phyloP scores from a whole-genome alignment of 2,797 vertebrate genomes.

The Anableps anableps region DNA sequence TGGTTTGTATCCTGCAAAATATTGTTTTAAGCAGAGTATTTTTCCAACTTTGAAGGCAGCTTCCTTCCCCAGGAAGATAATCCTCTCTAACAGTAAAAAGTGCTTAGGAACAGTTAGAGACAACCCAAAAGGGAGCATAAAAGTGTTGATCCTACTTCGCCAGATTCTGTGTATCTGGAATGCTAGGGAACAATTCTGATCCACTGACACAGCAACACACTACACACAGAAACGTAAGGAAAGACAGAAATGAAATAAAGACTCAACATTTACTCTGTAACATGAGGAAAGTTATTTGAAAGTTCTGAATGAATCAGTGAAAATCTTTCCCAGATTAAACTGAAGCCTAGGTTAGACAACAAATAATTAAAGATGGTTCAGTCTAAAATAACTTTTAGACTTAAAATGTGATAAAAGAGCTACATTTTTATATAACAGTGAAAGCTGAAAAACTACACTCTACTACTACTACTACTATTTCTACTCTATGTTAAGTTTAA shows the following conservation, averaged over 20 bases:
- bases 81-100: neutral
- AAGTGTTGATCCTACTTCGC: conserved; percentile 1
- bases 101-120: neutral
- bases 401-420: neutral
- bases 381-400: neutral
- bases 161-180: neutral
- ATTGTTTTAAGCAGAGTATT: neutral
- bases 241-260: neutral
- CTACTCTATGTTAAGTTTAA: neutral
- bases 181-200: neutral
- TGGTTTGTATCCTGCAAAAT: neutral
- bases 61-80: neutral
- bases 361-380: neutral
- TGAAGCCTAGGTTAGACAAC: conserved; percentile 55
- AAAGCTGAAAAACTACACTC: neutral
- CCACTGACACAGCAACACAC: neutral
- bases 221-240: neutral
- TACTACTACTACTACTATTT: too few species aligned
- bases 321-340: neutral
- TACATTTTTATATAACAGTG: neutral
- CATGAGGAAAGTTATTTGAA: neutral
- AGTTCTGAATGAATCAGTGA: conserved; percentile 2
- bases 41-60: neutral
- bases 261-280: neutral
- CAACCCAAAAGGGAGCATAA: neutral